Evolutionary conservation across 2,888 invertebrate species (phyloP).

Genomic region (Electrophaes corylata): DNA sequence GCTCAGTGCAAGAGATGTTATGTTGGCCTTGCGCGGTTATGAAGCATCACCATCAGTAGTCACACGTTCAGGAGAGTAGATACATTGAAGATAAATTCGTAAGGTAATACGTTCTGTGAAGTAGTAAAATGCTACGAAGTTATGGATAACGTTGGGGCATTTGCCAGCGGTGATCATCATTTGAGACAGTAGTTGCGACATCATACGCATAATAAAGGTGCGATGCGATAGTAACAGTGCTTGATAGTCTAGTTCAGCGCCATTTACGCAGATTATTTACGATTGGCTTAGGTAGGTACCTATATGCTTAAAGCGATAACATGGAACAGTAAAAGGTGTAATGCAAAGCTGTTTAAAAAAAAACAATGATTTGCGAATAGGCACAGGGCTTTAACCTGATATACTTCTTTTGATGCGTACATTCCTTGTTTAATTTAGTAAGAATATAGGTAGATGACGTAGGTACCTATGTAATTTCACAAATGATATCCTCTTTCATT

Average conservation of each 20-base stretch:
- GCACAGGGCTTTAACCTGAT: background rate
- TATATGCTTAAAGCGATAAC: background rate
- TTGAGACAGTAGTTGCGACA: background rate
- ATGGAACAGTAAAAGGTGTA: background rate
- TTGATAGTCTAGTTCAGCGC: background rate
- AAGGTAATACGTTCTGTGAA: constrained; percentile 7
- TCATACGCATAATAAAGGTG: too few species aligned
- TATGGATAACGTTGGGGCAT: background rate
- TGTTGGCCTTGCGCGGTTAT: background rate
- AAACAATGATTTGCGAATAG: background rate
- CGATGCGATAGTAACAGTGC: background rate
- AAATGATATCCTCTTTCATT: background rate
- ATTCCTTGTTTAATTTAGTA: too few species aligned
- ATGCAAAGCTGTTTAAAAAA: background rate
- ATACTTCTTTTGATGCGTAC: too few species aligned
- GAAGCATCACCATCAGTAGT: background rate
- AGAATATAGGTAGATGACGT: too few species aligned
- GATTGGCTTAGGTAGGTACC: too few species aligned
- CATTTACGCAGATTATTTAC: background rate
- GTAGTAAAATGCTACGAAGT: background rate
- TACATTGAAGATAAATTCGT: background rate
- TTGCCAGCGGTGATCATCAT: background rate
- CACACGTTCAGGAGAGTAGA: background rate
- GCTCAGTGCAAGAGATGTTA: background rate
- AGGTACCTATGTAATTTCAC: too few species aligned